phyloP scores from a whole-genome alignment of 2,888 invertebrate genomes.

The Drosophila differens region DNA sequence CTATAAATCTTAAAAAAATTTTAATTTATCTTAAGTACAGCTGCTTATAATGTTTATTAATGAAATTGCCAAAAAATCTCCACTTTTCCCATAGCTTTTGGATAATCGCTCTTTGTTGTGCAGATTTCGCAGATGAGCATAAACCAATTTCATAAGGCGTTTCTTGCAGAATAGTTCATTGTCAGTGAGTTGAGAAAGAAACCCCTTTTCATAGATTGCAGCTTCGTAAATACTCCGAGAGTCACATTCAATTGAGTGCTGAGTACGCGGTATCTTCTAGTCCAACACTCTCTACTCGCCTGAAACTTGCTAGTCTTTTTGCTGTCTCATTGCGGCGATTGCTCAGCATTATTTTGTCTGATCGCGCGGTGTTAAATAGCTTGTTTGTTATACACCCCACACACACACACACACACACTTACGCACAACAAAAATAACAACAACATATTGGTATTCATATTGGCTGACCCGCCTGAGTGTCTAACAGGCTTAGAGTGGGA shows the following conservation, averaged over 20 bases:
- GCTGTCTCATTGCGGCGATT: constrained; percentile 65
- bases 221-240: background rate
- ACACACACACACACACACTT: constrained; percentile 26
- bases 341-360: constrained; percentile 70
- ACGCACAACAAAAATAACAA: background rate
- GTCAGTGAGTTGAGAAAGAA: background rate
- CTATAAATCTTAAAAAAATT: background rate
- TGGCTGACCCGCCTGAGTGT: constrained; percentile 66
- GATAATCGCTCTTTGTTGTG: background rate
- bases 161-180: background rate
- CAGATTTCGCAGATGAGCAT: background rate
- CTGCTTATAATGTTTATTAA: background rate
- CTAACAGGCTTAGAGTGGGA: constrained; percentile 65
- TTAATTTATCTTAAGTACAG: background rate
- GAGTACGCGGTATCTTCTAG: constrained; percentile 1
- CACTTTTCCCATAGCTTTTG: background rate
- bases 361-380: constrained; percentile 77
- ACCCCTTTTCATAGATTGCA: background rate
- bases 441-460: background rate
- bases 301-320: constrained; percentile 29
- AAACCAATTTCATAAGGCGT: too few relatives aligned
- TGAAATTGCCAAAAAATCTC: background rate
- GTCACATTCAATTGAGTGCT: background rate
- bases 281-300: background rate
- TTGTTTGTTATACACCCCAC: constrained; percentile 77